Base-by-base conservation (phyloP, 1,140 invertebrate species). In the Brachionus plicatilis region DNA sequence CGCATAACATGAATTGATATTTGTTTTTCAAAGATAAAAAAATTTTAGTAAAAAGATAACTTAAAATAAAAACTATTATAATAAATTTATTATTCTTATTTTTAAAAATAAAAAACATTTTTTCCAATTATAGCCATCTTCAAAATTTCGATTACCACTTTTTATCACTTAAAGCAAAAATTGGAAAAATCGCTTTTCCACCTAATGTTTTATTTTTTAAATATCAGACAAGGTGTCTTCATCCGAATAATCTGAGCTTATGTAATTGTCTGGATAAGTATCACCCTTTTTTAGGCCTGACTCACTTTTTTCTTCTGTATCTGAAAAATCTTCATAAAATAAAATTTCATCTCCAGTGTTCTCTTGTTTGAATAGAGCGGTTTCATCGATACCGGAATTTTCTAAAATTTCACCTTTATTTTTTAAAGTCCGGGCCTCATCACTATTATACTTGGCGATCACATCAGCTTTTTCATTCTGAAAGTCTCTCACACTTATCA, bases 391-490 rank as follows among this genome's bases (percentile, higher is more conserved):
- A 45, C 87, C 87, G 3, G 87, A 86, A 79, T 85, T 95, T 92
- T 98, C 96, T 83, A 96, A 96, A 90, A 98, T 95, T 92, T 98
- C 95, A 87, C 96, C 96, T 87, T 97, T 97, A 33, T 95, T 96
- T 91, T 98, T 98, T 87, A 98, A 92, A 92, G 97, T 96, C 87
- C 96, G 92, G 43, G 96, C 96, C 91, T 98, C 96, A 90, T 98
- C 96, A 12, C 96, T 94, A 85, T 95, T 97, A 88, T 99, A 99
- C 91, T 99, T 99, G 70, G 98, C 92, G 87, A 99, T 99, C 85
- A 99, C 97, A 92, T 99, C 98, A 85, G 97, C 98, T 91, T 99
- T 99, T 5, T 96, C 94, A 91, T 99, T 96, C 92, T 99, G 98
- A 90, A 98, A 99, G 90, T 98, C 96, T 89, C 97, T 92, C 29